A percentile compares a stretch with the other conserved stretches of the same genome.
Conservation (phyloP, 2,888 invertebrate genomes). For the Platynereis dumerilii region DNA sequence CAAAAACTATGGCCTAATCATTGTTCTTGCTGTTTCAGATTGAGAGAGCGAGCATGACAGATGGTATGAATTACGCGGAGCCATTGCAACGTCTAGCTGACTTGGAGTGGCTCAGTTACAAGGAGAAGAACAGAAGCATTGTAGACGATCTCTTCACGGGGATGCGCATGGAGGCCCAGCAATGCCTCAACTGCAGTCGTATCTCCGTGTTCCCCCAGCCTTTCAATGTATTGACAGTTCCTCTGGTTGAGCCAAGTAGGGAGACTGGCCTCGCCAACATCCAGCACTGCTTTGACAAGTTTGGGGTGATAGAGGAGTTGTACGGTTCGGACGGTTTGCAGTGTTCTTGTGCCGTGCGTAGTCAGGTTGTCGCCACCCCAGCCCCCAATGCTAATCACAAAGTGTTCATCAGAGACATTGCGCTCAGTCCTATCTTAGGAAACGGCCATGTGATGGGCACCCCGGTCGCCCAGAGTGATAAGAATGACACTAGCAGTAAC, state of each 20-base stretch:
- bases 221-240: slow-evolving; percentile 58
- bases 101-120: slow-evolving; percentile 60
- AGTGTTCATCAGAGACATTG: too few relatives aligned
- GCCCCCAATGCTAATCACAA: too few relatives aligned
- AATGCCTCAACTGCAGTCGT: slow-evolving; percentile 50
- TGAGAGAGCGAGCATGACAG: slow-evolving; percentile 51
- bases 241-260: slow-evolving; percentile 47
- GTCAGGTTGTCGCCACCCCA: not conserved
- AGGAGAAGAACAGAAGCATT: slow-evolving; percentile 51
- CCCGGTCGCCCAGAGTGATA: too few relatives aligned
- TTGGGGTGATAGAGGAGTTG: slow-evolving; percentile 54
- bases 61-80: slow-evolving; percentile 55
- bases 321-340: slow-evolving; percentile 45
- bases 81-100: slow-evolving; percentile 57
- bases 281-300: slow-evolving; percentile 56
- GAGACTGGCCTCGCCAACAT: slow-evolving; percentile 50
- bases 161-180: slow-evolving; percentile 56
- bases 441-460: too few relatives aligned
- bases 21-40: slow-evolving; percentile 51
- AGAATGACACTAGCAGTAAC: too few relatives aligned
- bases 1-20: not conserved
- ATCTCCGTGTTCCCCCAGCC: slow-evolving; percentile 56
- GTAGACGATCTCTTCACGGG: slow-evolving; percentile 58
- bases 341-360: slow-evolving; percentile 30
- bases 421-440: too few relatives aligned